A percentile compares a stretch with the other conserved stretches of the same genome.
phyloP scores from a whole-genome alignment of 2,113 vertebrate species.

The Pampusana beccarii region DNA sequence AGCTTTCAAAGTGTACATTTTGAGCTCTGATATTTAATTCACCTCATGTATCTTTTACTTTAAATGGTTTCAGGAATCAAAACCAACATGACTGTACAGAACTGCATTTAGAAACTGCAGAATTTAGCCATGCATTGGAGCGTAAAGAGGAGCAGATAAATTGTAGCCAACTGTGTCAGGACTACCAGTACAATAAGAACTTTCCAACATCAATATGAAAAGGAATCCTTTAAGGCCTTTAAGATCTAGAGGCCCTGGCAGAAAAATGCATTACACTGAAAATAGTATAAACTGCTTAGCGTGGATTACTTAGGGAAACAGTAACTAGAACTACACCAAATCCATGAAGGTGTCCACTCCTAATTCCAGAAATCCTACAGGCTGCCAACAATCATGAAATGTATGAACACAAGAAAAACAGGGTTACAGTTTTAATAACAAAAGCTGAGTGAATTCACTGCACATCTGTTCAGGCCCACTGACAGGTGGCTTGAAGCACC shows the following conservation, averaged over 20 bases:
- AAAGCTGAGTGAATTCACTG: background rate
- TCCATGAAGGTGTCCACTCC: background rate
- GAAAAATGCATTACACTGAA: background rate
- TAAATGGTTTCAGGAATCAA: background rate
- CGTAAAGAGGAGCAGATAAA: background rate
- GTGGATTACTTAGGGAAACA: background rate
- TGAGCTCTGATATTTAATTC: background rate
- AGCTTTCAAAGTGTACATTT: background rate
- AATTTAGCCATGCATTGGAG: background rate
- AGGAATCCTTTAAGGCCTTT: background rate
- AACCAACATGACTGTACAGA: background rate
- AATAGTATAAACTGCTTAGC: background rate
- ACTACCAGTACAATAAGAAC: background rate
- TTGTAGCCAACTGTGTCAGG: background rate
- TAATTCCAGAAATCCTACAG: background rate
- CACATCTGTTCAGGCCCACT: background rate
- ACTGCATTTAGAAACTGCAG: background rate
- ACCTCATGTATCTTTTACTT: background rate
- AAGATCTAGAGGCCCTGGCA: background rate
- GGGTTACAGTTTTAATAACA: background rate
- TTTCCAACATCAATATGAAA: background rate
- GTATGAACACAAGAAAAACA: background rate
- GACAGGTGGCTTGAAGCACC: background rate
- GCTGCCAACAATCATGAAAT: accelerated
- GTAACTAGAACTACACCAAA: background rate